phyloP scores from a whole-genome alignment of 1,140 invertebrate species.

The Drosophila neocordata region DNA sequence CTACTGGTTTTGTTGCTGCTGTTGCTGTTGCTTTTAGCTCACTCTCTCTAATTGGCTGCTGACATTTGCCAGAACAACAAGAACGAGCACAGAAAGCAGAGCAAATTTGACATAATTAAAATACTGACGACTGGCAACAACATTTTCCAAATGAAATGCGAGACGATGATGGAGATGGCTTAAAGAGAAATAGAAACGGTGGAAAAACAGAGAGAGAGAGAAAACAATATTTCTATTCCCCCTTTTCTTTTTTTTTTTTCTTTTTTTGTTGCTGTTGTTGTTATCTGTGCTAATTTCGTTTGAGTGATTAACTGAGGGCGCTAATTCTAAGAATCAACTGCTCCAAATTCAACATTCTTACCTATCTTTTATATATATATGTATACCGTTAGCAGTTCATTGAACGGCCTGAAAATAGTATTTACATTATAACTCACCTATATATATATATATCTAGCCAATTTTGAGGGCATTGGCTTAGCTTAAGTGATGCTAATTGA shows the following conservation, averaged over 20 bases:
- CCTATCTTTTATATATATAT: constrained; percentile 19
- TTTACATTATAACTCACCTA: background rate
- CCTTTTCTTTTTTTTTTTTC: background rate
- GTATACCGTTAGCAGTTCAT: constrained; percentile 55
- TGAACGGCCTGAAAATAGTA: constrained; percentile 27
- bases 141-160: constrained; percentile 45
- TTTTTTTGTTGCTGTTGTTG: background rate
- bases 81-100: constrained; percentile 35
- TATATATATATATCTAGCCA: background rate
- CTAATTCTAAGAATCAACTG: constrained; percentile 63
- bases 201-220: constrained; percentile 30
- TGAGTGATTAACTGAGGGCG: constrained; percentile 56
- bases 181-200: constrained; percentile 18
- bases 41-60: constrained; percentile 76
- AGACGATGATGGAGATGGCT: constrained; percentile 23
- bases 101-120: constrained; percentile 78
- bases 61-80: constrained; percentile 69
- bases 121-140: constrained; percentile 49
- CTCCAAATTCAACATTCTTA: constrained; percentile 42
- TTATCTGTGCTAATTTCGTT: constrained; percentile 64
- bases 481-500: constrained; percentile 44
- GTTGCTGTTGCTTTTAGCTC: constrained; percentile 55
- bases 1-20: background rate
- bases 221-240: background rate
- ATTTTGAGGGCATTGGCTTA: constrained; percentile 45